Conservation (phyloP, 2,888 invertebrate genomes). For the Amblyjoppa fuscipennis region DNA sequence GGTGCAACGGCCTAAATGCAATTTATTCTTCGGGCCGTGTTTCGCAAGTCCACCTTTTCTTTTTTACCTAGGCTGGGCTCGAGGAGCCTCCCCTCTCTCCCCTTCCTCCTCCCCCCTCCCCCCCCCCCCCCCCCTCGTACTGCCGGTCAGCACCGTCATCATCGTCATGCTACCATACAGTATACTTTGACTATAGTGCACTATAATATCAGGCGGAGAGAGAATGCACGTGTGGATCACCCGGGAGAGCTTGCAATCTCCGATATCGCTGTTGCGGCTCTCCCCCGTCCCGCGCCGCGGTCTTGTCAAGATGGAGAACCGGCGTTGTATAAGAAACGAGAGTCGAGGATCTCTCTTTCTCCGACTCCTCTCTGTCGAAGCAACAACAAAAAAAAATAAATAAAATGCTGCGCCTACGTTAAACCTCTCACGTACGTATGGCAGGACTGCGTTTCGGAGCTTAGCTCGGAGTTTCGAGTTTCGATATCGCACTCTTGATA, state of each 20-base stretch:
- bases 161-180: conserved; percentile 50
- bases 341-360: conserved; percentile 56
- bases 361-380: conserved; percentile 64
- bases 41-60: conserved; percentile 65
- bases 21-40: conserved; percentile 78
- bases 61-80: conserved; percentile 66
- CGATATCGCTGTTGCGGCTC: conserved; percentile 66
- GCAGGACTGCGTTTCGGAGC: conserved; percentile 49
- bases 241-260: conserved; percentile 71
- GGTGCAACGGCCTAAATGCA: conserved; percentile 84
- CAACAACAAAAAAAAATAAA: not conserved
- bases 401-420: conserved; percentile 58
- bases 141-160: conserved; percentile 53
- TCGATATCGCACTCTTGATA: conserved; percentile 33
- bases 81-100: not conserved
- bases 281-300: conserved; percentile 32
- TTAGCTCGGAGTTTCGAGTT: conserved; percentile 55
- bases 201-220: conserved; percentile 33
- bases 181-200: conserved; percentile 19
- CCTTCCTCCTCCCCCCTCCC: not conserved
- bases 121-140: not conserved
- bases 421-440: conserved; percentile 34
- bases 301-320: conserved; percentile 66
- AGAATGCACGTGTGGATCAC: conserved; percentile 63
- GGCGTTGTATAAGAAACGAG: conserved; percentile 65